Conservation (phyloP, 2,888 invertebrate genomes). For the Eupithecia tripunctaria region DNA sequence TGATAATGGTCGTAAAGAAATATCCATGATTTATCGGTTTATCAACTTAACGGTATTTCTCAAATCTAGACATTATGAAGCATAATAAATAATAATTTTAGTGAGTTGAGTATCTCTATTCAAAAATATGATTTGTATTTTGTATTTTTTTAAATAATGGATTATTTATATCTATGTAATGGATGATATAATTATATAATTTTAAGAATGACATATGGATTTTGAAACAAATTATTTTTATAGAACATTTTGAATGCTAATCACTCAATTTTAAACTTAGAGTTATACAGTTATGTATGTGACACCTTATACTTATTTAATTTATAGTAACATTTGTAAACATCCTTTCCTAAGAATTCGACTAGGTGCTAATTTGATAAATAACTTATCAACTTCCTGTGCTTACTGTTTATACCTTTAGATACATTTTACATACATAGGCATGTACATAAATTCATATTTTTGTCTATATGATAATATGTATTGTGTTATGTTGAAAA, state of each 20-base stretch:
- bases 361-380: not conserved
- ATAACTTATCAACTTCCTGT: not conserved
- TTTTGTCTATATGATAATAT: not conserved
- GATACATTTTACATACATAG: not conserved
- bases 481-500: too few relatives aligned
- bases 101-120: not conserved
- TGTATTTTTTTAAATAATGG: not conserved
- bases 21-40: constrained; percentile 19
- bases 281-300: too few relatives aligned
- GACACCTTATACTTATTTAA: not conserved
- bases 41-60: not conserved
- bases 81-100: not conserved
- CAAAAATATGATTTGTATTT: not conserved
- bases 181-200: too few relatives aligned
- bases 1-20: constrained; percentile 17
- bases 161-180: not conserved
- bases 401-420: not conserved
- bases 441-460: not conserved
- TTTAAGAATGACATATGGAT: not conserved
- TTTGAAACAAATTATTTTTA: not conserved
- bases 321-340: not conserved
- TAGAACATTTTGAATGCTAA: not conserved
- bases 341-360: not conserved
- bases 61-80: not conserved
- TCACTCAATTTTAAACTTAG: not conserved